Evolutionary conservation across 2,888 invertebrate species (phyloP), one percentile per base, ranked within the genome.

Genomic region (Drosophila birchii): DNA sequence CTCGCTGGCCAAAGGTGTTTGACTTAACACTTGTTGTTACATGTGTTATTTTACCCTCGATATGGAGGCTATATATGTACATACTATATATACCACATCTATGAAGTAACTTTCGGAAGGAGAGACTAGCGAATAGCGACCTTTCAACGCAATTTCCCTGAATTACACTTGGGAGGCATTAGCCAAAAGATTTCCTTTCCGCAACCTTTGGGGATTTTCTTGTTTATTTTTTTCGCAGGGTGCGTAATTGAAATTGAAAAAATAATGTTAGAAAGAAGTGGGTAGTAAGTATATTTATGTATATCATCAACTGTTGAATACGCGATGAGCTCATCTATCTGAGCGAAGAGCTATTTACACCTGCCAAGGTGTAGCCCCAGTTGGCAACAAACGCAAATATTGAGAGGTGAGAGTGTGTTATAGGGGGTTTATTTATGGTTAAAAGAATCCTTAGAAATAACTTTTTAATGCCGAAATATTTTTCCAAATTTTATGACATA

Each of bases 11-110:
- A 53, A 57, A 72, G 69, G 83, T 74, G 77, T 73, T 66, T 74
- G 71, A 72, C 70, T 81, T 86, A 85, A 80, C 83, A 84, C 83
- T 84, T 84, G 83, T 84, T 82, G 82, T 76, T 73, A 75, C 82
- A 84, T 78, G 66, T 79, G 81, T 56, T 45, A 12, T 26, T 67
- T 23, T 44, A 38, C 38, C 45, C 56, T 39, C 63, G 56, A 60
- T 55, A 60, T 55, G 34, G 34, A 51, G 36, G 20, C 51, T n/a
- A 51, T 29, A 43, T n/a, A n/a, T n/a, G n/a, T n/a, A n/a, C n/a
- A n/a, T n/a, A n/a, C n/a, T n/a, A n/a, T n/a, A n/a, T n/a, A n/a
- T n/a, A n/a, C n/a, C 11, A n/a, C 2, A 23, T 44, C 56, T 64
- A 66, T 72, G 67, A 72, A 66, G 47, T 70, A 78, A 78, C 73